Conservation (phyloP, 2,888 invertebrate species). For the Drosophila nigritarsus region DNA sequence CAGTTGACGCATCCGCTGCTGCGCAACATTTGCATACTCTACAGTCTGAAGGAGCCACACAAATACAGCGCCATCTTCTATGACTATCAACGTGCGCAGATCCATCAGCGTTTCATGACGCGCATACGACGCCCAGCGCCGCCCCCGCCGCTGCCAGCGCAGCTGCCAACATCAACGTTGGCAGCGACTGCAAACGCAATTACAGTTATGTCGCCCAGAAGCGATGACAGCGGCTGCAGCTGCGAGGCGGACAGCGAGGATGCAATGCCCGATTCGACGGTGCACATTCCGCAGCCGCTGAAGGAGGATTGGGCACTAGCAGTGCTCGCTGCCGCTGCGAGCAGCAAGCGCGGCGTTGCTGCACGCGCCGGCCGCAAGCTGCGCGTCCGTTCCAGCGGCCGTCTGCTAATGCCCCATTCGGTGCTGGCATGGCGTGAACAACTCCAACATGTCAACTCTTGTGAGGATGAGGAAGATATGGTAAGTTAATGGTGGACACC, state of each 20-base stretch:
- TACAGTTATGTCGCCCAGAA: constrained; percentile 25
- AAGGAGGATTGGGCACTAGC: constrained; percentile 67
- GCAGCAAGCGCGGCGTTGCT: constrained; percentile 56
- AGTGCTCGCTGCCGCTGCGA: constrained; percentile 57
- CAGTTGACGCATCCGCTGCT: constrained; percentile 73
- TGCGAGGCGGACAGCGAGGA: constrained; percentile 57
- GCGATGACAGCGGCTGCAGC: constrained; percentile 71
- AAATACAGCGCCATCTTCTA: constrained; percentile 83
- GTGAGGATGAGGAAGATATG: constrained; percentile 85
- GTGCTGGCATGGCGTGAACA: constrained; percentile 84
- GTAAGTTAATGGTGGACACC: constrained; percentile 73
- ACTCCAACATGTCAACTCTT: constrained; percentile 81
- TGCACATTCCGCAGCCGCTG: constrained; percentile 49
- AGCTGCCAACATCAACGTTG: background rate
- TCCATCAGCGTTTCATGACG: constrained; percentile 73
- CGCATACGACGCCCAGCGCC: constrained; percentile 48
- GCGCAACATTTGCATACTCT: constrained; percentile 83
- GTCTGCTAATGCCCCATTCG: constrained; percentile 69
- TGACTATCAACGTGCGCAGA: constrained; percentile 81
- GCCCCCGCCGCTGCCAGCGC: background rate
- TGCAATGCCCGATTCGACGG: constrained; percentile 13
- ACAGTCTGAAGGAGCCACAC: constrained; percentile 80
- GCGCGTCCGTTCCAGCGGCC: constrained; percentile 60
- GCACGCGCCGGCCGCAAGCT: constrained; percentile 61
- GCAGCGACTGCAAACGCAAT: background rate